A percentile compares a stretch with the other conserved stretches of the same genome.
phyloP scores from a whole-genome alignment of 2,113 vertebrate genomes.

The Menura novaehollandiae region DNA sequence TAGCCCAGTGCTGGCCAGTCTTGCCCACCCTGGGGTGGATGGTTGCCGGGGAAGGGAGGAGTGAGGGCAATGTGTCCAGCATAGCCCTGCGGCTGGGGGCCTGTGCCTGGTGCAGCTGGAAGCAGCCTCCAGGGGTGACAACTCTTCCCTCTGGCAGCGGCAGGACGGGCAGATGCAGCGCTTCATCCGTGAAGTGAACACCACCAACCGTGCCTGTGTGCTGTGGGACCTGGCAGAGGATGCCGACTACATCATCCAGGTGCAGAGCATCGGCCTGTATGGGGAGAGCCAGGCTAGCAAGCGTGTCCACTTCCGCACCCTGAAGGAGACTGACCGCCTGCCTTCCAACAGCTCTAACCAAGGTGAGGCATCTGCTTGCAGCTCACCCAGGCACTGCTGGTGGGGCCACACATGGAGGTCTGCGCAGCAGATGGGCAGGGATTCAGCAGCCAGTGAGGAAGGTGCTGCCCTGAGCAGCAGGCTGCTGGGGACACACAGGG shows the following conservation, averaged over 20 bases:
- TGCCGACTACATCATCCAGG: conserved; percentile 92
- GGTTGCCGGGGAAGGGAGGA: not conserved
- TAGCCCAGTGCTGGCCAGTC: not conserved
- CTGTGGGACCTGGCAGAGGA: conserved; percentile 97
- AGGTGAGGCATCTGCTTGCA: conserved; percentile 73
- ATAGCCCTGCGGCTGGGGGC: not conserved
- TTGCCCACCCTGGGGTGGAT: not conserved
- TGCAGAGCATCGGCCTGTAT: conserved; percentile 91
- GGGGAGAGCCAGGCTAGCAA: conserved; percentile 94
- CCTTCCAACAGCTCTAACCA: conserved; percentile 94
- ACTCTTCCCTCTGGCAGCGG: conserved; percentile 72
- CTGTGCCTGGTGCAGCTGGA: not conserved
- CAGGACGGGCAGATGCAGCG: conserved; percentile 93
- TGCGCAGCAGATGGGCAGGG: not conserved
- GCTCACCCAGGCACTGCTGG: fast-evolving
- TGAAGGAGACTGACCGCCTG: conserved; percentile 90
- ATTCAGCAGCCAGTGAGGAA: not conserved
- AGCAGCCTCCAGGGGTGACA: not conserved
- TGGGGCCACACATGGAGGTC: not conserved
- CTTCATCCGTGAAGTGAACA: conserved; percentile 97
- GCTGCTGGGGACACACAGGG: not conserved
- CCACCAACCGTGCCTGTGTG: conserved; percentile 91
- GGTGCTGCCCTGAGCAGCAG: not conserved
- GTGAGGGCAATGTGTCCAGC: not conserved
- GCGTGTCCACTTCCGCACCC: conserved; percentile 89